Evolutionary conservation across 53 echinoderm and acorn worm genomes (phyloP), one percentile per base, ranked within the genome.

Genomic region (Holothuria leucospilota): DNA sequence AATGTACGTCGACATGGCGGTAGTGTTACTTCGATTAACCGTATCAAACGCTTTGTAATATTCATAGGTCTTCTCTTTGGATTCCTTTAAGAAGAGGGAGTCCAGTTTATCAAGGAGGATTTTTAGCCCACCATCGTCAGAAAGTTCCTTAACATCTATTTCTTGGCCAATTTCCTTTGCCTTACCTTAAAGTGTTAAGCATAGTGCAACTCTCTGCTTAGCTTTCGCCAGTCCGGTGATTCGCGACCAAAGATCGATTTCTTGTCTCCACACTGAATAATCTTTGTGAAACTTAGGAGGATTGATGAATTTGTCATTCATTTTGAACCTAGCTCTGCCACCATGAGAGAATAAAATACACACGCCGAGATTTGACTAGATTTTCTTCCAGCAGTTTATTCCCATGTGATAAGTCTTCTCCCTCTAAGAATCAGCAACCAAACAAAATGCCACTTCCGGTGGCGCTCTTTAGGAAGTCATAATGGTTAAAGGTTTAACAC

Each of bases 71-170:
- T 34, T 67, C 34, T 51, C 78, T 41, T 77, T 77, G 49, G 58
- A 77, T 51, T 77, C 59, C 28, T 77, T 77, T 12, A 77, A 26
- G n/a, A 49, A 77, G 23, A 77, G 29, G 3, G 78, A 49, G 29
- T 77, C 78, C 28, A 77, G 52, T 40, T 75, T 75, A 42, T 75
- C 77, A 42, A 75, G 52, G 7, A 56, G 20, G 8, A 25, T 51
- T 51, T 77, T 77, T 8, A 56, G 2, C 20, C 78, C 59, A 49
- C 20, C 58, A 49, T 56, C 12, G 10, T 1, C 13, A 23, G 21
- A 51, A n/a, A 77, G 27, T 51, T 77, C 58, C 0, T 77, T 51
- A 14, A 51, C 27, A 2, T 21, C 10, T 24, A 23, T 46, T 77
- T 49, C 49, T 21, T 21, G 40, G 38, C 42, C 38, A 38, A 11